Base-by-base conservation (phyloP, 2,113 vertebrate species). In the Grus americana region DNA sequence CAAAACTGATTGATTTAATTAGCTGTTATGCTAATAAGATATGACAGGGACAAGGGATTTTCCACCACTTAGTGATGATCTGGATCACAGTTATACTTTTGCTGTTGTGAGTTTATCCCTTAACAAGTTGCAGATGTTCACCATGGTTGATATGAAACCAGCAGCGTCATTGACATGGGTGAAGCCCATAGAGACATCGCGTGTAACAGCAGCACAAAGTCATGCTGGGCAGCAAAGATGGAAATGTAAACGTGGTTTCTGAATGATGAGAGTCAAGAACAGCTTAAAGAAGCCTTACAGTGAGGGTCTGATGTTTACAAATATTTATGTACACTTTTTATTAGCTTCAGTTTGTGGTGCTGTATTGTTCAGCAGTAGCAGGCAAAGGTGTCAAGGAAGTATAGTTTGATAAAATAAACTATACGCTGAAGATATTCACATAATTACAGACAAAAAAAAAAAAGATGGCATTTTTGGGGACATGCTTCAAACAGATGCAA, bases 91-190 rank as follows among this genome's bases (percentile, higher is more conserved):
- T 10, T 23, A 40, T 29, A 49, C 29, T 74, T 89, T 2, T 32
- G 27, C 18, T 70, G 36, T 32, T 78, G 26, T 36, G 49, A 83
- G 27, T 46, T 74, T 86, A 21, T 19, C 46, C 30, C 27, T n/a
- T 62, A 34, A 18, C 16, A 9, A 2, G 7, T 27, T 79, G 58
- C 50, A 85, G 42, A 62, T 29, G 20, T n/a, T 59, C 46, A 16
- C 15, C 21, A n/a, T 46, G 49, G 38, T 27, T 2, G 5, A 29
- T 65, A 46, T 1, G 38, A 59, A 65, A 68, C 20, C 49, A 73
- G 32, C 44, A 42, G 13, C 36, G 11, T 6, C 74, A 26, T 1
- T 18, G 63, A 19, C 42, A 42, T 0, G 1, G 65, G n/a, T 29
- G 21, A 9, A 89, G 21, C 10, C 50, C 30, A 26, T 16, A 40